Evolutionary conservation across 2,797 vertebrate species (phyloP), one percentile per base, ranked within the genome.

Genomic region (Sebastes dallii): DNA sequence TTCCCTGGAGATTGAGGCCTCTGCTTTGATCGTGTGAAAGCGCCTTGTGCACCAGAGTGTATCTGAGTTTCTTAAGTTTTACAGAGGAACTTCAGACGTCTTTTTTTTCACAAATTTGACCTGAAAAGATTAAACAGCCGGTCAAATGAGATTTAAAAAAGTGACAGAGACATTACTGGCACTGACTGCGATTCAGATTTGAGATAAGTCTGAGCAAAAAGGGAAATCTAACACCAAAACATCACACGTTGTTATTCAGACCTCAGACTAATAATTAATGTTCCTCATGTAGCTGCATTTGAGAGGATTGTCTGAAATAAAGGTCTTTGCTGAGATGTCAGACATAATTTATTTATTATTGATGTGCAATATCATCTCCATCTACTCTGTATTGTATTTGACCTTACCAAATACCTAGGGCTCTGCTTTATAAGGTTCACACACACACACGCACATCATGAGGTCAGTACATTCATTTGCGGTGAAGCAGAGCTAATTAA

Each of bases 111-210:
- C 54, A 52, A 62, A 69, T 74, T 22, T 81, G 71, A 89, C 81
- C 71, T 66, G n/a, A 52, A 75, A 79, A 75, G 27, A 66, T 54
- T 34, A 76, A 58, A 80, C 25, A 72, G 36, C 60, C 73, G 61
- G 46, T 56, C 18, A 69, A 80, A 72, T 42, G 24, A 79, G 55
- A 84, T 64, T 64, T 20, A 7, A 72, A 24, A 58, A 25, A 52
- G 34, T 32, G 39, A 68, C 36, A 18, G 22, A n/a, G 11, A 72
- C 68, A 8, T 16, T 55, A 8, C 2, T 46, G 13, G 74, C 60
- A 66, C 58, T 80, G 87, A 82, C 80, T 84, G 75, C 9, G 34
- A 85, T 82, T 87, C 73, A 88, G 88, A 87, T 50, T 77, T 66
- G 29, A 72, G 20, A 61, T n/a, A 62, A 56, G 25, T 59, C 52